Conservation (phyloP, 2,888 invertebrate genomes). For the Gandaritis pyraliata region DNA sequence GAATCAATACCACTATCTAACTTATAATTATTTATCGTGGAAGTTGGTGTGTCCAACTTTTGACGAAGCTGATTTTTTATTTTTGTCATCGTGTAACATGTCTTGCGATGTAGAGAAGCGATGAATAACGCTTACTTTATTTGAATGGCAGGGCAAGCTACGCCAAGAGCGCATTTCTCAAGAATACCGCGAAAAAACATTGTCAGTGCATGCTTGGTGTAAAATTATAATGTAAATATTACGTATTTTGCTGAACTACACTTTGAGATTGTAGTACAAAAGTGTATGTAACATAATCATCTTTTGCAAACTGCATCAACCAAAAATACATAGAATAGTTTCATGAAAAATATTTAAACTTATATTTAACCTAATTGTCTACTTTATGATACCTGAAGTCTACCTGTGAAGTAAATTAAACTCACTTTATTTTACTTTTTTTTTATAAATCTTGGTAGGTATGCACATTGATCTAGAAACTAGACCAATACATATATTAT, state of each 20-base stretch:
- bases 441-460: not conserved
- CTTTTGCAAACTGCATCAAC: constrained; percentile 12
- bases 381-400: not conserved
- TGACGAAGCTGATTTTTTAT: too few species aligned
- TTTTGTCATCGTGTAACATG: too few species aligned
- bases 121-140: not conserved
- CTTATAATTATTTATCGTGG: too few species aligned
- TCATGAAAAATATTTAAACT: not conserved
- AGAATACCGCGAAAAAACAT: not conserved
- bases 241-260: not conserved
- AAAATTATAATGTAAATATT: constrained; percentile 13
- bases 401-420: too few species aligned
- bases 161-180: not conserved
- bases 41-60: too few species aligned
- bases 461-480: too few species aligned
- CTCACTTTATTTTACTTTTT: not conserved
- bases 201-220: not conserved
- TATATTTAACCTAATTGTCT: not conserved
- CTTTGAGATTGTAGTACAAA: constrained; percentile 16
- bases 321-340: constrained; percentile 15
- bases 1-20: too few species aligned
- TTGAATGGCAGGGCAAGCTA: not conserved
- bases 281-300: constrained; percentile 15
- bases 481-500: too few species aligned
- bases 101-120: too few species aligned